Evolutionary conservation across 2,797 vertebrate genomes (phyloP).

Genomic region (Crocodylus rhombifer): DNA sequence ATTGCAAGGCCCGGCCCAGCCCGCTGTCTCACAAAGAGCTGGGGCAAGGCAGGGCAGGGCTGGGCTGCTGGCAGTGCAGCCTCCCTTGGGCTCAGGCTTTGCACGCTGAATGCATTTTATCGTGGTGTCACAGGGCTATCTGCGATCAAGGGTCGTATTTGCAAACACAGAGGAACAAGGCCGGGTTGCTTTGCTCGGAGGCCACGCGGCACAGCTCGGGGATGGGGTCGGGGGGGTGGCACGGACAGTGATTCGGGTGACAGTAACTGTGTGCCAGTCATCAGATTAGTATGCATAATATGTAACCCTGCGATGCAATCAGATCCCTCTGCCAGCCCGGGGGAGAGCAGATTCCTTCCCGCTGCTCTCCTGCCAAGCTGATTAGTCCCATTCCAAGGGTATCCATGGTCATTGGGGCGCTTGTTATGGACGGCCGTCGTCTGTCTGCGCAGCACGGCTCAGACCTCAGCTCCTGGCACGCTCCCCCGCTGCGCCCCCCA

Average conservation of each 20-base stretch:
- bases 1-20: not conserved
- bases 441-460: not conserved
- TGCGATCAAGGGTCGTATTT: not conserved
- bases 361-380: not conserved
- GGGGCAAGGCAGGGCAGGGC: not conserved
- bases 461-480: no score
- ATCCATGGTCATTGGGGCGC: not conserved
- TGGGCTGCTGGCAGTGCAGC: not conserved
- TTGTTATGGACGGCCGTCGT: not conserved
- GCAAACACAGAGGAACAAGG: not conserved
- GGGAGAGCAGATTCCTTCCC: not conserved
- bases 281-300: not conserved
- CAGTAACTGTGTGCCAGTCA: not conserved
- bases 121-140: not conserved
- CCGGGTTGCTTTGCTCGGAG: not conserved
- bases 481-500: not conserved
- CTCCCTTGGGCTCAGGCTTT: not conserved
- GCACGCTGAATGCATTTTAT: no score
- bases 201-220: not conserved
- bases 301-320: not conserved
- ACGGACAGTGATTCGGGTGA: not conserved
- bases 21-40: not conserved
- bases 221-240: no score
- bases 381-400: not conserved
- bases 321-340: not conserved